These are phyloP conservation scores for Rapana venosa DNA, from an alignment of 2,888 invertebrate genomes.

Conservation along the genomic window DNA sequence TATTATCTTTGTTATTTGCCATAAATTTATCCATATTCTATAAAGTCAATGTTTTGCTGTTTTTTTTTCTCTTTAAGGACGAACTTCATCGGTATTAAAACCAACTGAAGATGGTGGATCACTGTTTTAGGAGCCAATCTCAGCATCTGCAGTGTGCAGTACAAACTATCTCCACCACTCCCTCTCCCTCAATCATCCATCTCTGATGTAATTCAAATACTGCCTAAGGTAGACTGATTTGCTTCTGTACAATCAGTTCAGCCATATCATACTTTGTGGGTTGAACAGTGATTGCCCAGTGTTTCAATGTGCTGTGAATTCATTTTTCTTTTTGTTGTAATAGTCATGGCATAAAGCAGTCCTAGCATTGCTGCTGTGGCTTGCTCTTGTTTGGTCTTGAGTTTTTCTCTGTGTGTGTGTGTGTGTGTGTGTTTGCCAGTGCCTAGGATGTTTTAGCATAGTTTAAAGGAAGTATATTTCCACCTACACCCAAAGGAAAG, in stretches of 20 bases:
- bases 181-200: not conserved
- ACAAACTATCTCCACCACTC: constrained; percentile 46
- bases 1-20: too few relatives aligned
- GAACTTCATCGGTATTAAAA: constrained; percentile 97
- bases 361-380: not conserved
- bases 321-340: too few relatives aligned
- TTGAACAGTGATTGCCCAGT: too few relatives aligned
- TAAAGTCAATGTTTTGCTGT: too few relatives aligned
- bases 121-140: constrained; percentile 91
- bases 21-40: too few relatives aligned
- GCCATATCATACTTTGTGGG: not conserved
- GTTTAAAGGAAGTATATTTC: too few relatives aligned
- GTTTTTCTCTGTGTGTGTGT: not conserved
- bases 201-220: not conserved
- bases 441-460: too few relatives aligned
- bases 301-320: too few relatives aligned
- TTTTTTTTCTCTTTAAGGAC: constrained; percentile 86
- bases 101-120: constrained; percentile 96
- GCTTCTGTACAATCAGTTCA: not conserved
- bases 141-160: constrained; percentile 93
- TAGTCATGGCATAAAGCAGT: constrained; percentile 75
- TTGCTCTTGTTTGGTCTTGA: not conserved
- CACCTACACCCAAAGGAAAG: too few relatives aligned
- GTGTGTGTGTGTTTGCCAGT: not conserved
- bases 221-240: not conserved